Base-by-base conservation (phyloP, 2,888 invertebrate species). In the Polyommatus iphigenia region DNA sequence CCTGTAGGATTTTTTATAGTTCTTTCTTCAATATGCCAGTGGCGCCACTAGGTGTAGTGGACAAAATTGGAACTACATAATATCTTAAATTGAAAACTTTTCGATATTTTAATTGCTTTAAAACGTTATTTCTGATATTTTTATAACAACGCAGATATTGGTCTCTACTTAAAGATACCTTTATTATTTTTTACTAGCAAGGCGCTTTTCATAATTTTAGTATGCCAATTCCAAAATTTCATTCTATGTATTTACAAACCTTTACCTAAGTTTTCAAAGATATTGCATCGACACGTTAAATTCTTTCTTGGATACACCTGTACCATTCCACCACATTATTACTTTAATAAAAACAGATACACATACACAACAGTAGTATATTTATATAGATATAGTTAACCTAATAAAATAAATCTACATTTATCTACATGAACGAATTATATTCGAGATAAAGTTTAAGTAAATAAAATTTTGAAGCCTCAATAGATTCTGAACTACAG, bases 401-500 rank as follows among this genome's bases (percentile, higher is more conserved):
- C 29, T 32, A 67, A 29, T 67, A 67, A 29, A 67, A 67, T 20
- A 67, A 67, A 67, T 15, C 20, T 32, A 67, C 24, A 29, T 67
- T 67, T 7, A 67, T 10, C 13, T 29, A 67, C 15, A 67, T 67
- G 15, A 32, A 67, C 67, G 29, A 67, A 29, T 67, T 32, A 67
- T 67, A 67, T 67, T 67, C 67, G 67, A 67, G 29, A 67, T 67
- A 67, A 67, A 32, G 67, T 62, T 62, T 62, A 18, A 67, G 29
- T 67, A 32, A 67, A 67, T 67, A 67, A 6, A 67, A 67, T 67
- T 67, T 32, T 67, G 67, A 67, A 32, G 67, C 29, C 62, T 67
- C 67, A 67, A 67, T 67, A 62, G 62, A 67, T 18, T 67, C 24
- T 67, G 29, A 67, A 67, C 15, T 15, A 32, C 15, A 6, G 15